Evolutionary conservation across 2,888 invertebrate species (phyloP).

Genomic region (Dryobotodes eremita): DNA sequence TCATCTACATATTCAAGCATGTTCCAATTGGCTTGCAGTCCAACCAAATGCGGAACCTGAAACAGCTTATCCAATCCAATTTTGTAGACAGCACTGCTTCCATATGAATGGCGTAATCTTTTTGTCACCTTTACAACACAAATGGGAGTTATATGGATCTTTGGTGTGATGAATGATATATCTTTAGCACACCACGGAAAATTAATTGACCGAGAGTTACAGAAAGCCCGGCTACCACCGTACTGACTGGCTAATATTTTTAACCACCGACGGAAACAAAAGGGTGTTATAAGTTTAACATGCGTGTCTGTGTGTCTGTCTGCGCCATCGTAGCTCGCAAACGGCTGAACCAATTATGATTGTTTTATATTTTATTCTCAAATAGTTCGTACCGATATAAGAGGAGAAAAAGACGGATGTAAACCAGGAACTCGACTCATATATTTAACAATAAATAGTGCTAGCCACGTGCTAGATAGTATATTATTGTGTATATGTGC

Average conservation of each 20-base stretch:
- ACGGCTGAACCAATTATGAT: too few species aligned
- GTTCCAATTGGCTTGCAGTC: neutral
- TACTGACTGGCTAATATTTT: neutral
- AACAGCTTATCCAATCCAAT: neutral
- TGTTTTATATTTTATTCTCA: neutral
- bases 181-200: neutral
- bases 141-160: neutral
- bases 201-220: neutral
- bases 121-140: neutral
- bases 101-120: constrained; percentile 13
- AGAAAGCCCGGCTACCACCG: too few species aligned
- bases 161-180: neutral
- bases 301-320: too few species aligned
- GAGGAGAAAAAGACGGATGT: neutral
- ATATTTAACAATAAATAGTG: constrained; percentile 27
- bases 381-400: neutral
- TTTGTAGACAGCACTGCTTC: constrained; percentile 13
- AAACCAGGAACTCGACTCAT: constrained; percentile 10
- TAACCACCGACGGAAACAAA: too few species aligned
- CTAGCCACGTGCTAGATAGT: constrained; percentile 31
- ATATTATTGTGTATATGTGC: constrained; percentile 24
- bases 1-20: neutral
- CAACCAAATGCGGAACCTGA: neutral
- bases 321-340: too few species aligned
- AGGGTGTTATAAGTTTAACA: too few species aligned